Conservation (phyloP, 2,888 invertebrate species). For the Pelosia muscerda region DNA sequence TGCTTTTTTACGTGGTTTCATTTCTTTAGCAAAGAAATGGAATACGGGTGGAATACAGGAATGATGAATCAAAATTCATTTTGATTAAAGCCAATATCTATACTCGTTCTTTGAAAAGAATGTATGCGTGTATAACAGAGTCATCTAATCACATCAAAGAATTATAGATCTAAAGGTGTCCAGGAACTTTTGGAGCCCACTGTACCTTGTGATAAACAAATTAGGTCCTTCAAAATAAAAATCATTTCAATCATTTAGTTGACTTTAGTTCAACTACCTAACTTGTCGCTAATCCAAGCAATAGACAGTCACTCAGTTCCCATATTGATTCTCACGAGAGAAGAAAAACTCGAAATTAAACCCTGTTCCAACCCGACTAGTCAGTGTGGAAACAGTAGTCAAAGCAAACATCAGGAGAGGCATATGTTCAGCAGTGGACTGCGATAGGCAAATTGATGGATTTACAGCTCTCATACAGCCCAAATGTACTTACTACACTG, state of each 20-base stretch:
- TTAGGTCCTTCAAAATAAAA: background rate
- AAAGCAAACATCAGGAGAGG: too few relatives aligned
- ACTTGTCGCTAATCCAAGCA: slow-evolving; percentile 58
- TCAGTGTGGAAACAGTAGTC: too few relatives aligned
- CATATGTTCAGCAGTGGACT: too few relatives aligned
- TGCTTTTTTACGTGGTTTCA: background rate
- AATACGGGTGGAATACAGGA: background rate
- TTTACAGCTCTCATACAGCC: slow-evolving; percentile 50
- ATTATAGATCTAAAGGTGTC: too few relatives aligned
- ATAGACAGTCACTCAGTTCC: slow-evolving; percentile 61
- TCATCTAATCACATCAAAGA: background rate
- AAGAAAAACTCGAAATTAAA: too few relatives aligned
- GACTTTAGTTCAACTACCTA: slow-evolving; percentile 58
- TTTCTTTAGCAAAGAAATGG: background rate
- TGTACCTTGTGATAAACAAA: background rate
- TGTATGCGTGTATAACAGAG: background rate
- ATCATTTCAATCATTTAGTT: slow-evolving; percentile 46
- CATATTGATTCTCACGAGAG: too few relatives aligned
- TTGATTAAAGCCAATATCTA: too few relatives aligned
- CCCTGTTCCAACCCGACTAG: too few relatives aligned
- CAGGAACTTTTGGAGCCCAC: too few relatives aligned
- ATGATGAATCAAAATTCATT: background rate
- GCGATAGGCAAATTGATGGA: too few relatives aligned
- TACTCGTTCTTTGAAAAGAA: background rate
- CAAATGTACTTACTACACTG: slow-evolving; percentile 60